Evolutionary conservation across 2,113 vertebrate genomes (phyloP).

Genomic region (Elephantulus edwardii): DNA sequence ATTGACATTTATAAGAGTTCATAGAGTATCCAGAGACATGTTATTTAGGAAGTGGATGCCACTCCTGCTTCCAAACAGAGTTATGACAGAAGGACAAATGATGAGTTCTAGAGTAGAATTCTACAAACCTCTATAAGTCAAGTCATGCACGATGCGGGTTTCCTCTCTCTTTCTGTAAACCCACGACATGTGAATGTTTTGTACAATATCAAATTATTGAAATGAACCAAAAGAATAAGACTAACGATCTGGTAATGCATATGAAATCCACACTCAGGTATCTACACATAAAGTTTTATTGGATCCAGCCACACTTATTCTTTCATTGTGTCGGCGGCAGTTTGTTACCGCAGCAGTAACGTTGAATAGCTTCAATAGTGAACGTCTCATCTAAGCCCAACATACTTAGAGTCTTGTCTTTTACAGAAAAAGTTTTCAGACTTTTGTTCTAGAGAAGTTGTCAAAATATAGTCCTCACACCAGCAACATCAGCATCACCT

Average conservation of each 20-base stretch:
- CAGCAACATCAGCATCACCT: too few relatives aligned
- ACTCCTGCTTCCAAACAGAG: too few relatives aligned
- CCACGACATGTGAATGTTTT: neutral
- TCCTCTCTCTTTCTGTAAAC: neutral
- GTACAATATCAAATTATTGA: neutral
- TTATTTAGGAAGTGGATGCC: too few relatives aligned
- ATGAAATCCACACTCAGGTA: neutral
- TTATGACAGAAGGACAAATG: neutral
- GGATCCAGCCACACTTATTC: neutral
- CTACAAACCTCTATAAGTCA: accelerated
- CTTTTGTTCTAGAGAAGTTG: neutral
- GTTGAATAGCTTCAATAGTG: neutral
- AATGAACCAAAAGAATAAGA: neutral
- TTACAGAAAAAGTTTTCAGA: neutral
- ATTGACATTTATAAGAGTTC: too few relatives aligned
- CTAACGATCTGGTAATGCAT: neutral
- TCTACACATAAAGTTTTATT: neutral
- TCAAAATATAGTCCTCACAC: neutral
- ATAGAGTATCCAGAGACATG: too few relatives aligned
- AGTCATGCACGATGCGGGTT: too few relatives aligned
- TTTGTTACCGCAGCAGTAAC: neutral
- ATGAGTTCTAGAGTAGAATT: neutral
- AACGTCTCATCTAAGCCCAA: neutral
- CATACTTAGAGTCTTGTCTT: neutral
- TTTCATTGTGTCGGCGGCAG: neutral